Base-by-base conservation (phyloP, 2,113 vertebrate species). In the Takifugu bimaculatus region DNA sequence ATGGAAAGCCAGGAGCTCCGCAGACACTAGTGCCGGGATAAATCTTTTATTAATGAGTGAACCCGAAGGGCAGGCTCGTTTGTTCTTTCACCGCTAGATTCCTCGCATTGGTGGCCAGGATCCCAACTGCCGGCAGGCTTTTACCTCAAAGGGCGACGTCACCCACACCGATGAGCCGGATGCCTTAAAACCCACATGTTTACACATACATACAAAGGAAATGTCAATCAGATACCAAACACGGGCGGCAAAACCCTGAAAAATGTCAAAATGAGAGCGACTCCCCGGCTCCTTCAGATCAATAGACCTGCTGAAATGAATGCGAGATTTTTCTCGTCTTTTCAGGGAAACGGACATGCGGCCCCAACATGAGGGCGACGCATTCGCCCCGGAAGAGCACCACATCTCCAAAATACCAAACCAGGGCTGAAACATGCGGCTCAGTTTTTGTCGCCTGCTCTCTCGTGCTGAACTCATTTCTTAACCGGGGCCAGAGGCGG, bases 171-270 rank as follows among this genome's bases (percentile, higher is more conserved):
- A 84, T 60, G 74, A 73, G 77, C 62, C 68, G 75, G n/a, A 83
- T 74, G 76, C 70, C 80, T 85, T 80, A 84, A 79, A 68, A 80
- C 60, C 77, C 63, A 20, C 65, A 48, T 86, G 80, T 87, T 82
- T 84, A 86, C 78, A 85, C 74, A 67, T 42, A 82, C 76, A 79
- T 67, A 67, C 50, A 48, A 29, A 25, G 56, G 62, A 88, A 87
- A 88, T 87, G 82, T 87, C 85, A 87, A 87, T 86, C 79, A 77
- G 82, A 88, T 88, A 85, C 87, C 82, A 82, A 87, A 82, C 64
- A 79, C 79, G 75, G 80, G 71, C 68, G 64, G 55, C 74, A 72
- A 78, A 65, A 28, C 62, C 63, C 42, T 70, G 70, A 75, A 75
- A 85, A 87, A 87, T 88, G 77, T 79, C 80, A 88, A 64, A 80